These are phyloP conservation scores for Embidobia sp. DNA, from an alignment of 2,888 invertebrate species.

Conservation along the genomic window DNA sequence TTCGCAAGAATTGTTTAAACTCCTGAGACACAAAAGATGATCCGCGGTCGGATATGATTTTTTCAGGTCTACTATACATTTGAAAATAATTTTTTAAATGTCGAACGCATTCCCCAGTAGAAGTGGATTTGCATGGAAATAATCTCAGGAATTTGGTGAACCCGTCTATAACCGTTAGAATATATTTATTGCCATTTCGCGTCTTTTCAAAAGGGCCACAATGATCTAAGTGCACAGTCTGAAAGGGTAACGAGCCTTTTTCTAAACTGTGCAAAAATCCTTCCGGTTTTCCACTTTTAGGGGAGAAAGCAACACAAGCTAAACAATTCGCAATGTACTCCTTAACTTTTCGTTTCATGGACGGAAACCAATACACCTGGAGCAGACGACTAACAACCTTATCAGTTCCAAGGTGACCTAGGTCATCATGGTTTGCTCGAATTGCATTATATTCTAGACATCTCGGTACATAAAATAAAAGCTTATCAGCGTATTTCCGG, in stretches of 20 bases:
- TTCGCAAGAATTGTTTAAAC: no score
- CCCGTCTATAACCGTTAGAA: neutral
- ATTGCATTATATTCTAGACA: constrained; percentile 1
- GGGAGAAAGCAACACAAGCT: constrained; percentile 62
- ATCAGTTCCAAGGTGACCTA: constrained; percentile 48
- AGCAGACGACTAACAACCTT: constrained; percentile 31
- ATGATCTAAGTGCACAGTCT: constrained; percentile 68
- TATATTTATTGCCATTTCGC: neutral
- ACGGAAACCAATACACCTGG: constrained; percentile 66
- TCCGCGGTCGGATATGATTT: constrained; percentile 70
- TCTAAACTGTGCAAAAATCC: constrained; percentile 68
- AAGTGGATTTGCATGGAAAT: constrained; percentile 36
- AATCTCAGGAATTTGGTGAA: neutral
- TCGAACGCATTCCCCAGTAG: constrained; percentile 61
- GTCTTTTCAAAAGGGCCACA: constrained; percentile 67
- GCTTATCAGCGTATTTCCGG: neutral
- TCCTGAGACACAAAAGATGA: no score
- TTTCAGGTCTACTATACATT: constrained; percentile 55
- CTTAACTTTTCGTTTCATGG: constrained; percentile 64
- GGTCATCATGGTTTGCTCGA: constrained; percentile 30
- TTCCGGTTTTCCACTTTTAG: constrained; percentile 51
- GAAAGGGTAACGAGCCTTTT: constrained; percentile 68
- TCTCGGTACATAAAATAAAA: neutral
- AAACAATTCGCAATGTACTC: constrained; percentile 70
- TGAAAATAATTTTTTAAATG: constrained; percentile 66